These are phyloP conservation scores for Labeo calbasu DNA, from an alignment of 2,797 vertebrate genomes.

Conservation along the genomic window DNA sequence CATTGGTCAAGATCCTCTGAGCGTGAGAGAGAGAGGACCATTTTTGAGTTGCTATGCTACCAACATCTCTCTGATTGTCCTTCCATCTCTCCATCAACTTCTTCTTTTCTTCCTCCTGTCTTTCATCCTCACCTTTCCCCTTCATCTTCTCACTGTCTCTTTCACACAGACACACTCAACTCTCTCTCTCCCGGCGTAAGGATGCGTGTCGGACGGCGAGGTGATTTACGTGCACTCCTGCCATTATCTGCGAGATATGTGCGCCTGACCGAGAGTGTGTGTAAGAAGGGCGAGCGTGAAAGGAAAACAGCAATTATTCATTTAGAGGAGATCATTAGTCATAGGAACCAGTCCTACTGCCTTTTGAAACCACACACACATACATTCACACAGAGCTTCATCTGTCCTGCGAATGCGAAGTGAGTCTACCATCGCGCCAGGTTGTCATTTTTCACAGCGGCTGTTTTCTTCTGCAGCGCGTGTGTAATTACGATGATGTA, in stretches of 20 bases:
- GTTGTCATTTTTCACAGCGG: slow-evolving; percentile 50
- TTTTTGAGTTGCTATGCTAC: slow-evolving; percentile 62
- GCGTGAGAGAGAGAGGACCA: not conserved
- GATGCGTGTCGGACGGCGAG: slow-evolving; percentile 62
- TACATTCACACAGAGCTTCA: slow-evolving; percentile 45
- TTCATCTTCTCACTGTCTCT: slow-evolving; percentile 40
- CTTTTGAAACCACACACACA: slow-evolving; percentile 48
- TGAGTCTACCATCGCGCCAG: slow-evolving; percentile 33
- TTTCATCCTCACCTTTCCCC: slow-evolving; percentile 31
- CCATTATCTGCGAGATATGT: slow-evolving; percentile 62
- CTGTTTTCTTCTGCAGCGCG: slow-evolving; percentile 27
- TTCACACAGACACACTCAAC: slow-evolving; percentile 26
- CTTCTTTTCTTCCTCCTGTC: slow-evolving; percentile 34
- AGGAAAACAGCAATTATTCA: slow-evolving; percentile 62
- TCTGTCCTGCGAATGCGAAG: slow-evolving; percentile 53
- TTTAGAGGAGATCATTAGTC: slow-evolving; percentile 61
- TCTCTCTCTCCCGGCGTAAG: slow-evolving; percentile 45
- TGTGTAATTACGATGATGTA: slow-evolving; percentile 49
- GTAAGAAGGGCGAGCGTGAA: slow-evolving; percentile 39
- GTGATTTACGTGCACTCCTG: slow-evolving; percentile 64
- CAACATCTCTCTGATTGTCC: slow-evolving; percentile 35
- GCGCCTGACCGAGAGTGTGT: slow-evolving; percentile 31
- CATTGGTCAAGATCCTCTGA: slow-evolving; percentile 50
- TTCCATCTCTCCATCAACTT: not conserved
- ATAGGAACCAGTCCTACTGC: slow-evolving; percentile 56